A percentile compares a stretch with the other conserved stretches of the same genome.
Evolutionary conservation across 2,888 invertebrate species (phyloP).

Genomic region (Ptychoptera contaminata): DNA sequence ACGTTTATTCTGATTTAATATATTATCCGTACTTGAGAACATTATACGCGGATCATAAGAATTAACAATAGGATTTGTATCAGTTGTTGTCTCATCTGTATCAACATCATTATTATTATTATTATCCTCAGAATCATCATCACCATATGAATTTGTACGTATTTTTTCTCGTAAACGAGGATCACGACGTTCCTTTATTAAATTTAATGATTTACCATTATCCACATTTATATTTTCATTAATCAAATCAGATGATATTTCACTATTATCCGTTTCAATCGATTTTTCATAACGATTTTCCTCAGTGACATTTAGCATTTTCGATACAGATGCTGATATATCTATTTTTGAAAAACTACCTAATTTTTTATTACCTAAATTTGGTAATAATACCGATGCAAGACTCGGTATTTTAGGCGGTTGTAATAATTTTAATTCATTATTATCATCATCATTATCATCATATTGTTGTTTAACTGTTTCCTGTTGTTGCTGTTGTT

Average conservation of each 20-base stretch:
- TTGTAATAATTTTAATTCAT: background rate
- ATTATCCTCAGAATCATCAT: slow-evolving; percentile 2
- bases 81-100: background rate
- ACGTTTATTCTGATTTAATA: slow-evolving; percentile 2
- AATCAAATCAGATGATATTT: no score
- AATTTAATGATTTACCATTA: background rate
- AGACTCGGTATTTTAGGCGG: background rate
- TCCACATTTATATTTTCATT: background rate
- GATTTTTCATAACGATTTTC: background rate
- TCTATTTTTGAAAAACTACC: background rate
- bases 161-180: background rate
- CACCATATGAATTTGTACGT: background rate
- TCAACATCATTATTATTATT: no score
- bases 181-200: background rate
- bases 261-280: no score
- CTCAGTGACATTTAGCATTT: background rate
- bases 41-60: no score
- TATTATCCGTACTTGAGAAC: background rate
- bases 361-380: background rate
- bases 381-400: background rate
- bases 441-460: background rate
- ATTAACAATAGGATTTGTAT: no score
- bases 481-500: no score
- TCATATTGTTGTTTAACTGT: background rate
- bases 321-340: background rate